Evolutionary conservation across 2,888 invertebrate genomes (phyloP).

Genomic region (Drosophila tanythrix): DNA sequence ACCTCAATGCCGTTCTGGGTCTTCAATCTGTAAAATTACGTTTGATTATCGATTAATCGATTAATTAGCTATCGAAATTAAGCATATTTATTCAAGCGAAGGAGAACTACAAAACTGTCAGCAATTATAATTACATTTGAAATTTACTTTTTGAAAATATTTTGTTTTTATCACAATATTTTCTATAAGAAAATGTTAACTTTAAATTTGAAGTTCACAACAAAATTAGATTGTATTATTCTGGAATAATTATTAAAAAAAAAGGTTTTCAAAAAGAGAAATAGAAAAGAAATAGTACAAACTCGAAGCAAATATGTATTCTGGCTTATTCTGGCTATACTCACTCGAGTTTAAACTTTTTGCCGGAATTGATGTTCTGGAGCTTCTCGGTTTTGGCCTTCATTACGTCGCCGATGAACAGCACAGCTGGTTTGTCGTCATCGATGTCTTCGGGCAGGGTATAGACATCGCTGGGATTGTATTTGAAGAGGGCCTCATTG

Average conservation of each 20-base stretch:
- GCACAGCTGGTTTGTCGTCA: constrained; percentile 83
- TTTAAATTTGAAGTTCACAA: too few species aligned
- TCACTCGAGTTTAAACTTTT: constrained; percentile 84
- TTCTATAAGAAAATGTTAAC: too few species aligned
- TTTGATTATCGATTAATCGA: neutral
- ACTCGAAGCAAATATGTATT: neutral
- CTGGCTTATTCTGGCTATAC: constrained; percentile 50
- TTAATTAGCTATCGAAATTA: neutral
- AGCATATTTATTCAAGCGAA: neutral
- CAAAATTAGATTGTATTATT: too few species aligned
- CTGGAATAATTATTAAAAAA: neutral
- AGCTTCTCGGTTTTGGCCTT: constrained; percentile 82
- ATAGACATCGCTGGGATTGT: constrained; percentile 82
- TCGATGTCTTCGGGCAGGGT: constrained; percentile 84
- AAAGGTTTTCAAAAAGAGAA: neutral
- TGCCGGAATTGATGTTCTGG: constrained; percentile 82
- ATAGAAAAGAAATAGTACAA: too few species aligned
- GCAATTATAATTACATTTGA: neutral
- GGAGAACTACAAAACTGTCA: neutral
- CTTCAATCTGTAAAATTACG: constrained; percentile 72
- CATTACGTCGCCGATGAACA: constrained; percentile 82
- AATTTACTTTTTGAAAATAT: neutral
- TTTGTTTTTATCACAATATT: neutral
- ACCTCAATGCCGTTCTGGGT: constrained; percentile 85
- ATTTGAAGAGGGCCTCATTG: constrained; percentile 83